Percentiles rank a stretch among this genome's conserved stretches.
Conservation (phyloP, 2,888 invertebrate species). For the Eupelmus urozonus region DNA sequence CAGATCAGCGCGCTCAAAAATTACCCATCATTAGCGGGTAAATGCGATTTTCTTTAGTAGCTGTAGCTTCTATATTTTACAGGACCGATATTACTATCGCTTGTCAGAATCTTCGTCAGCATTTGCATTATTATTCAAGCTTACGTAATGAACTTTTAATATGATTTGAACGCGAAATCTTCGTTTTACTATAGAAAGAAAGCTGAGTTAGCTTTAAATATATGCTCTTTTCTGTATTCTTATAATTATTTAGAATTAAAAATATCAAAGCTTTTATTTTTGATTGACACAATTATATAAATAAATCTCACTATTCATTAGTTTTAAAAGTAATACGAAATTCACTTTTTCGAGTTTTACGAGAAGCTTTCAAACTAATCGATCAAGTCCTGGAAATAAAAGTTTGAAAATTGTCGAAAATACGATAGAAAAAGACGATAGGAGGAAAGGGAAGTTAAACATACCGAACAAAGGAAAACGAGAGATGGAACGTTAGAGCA, state of each 20-base stretch:
- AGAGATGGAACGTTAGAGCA: background rate
- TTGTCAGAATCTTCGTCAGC: background rate
- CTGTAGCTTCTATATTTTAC: constrained; percentile 26
- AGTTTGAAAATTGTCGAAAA: no score
- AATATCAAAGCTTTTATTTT: no score
- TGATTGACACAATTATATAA: no score
- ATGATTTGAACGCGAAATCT: background rate
- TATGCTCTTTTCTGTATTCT: no score
- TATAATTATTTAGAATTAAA: no score
- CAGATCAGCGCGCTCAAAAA: no score
- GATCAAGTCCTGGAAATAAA: no score
- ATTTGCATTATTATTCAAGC: background rate
- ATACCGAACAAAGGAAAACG: background rate
- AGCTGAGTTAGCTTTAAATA: no score
- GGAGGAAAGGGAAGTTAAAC: background rate
- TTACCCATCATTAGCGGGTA: background rate
- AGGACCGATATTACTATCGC: constrained; percentile 16
- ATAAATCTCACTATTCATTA: no score
- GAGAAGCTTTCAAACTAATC: no score
- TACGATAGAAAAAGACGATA: background rate
- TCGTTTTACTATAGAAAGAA: background rate
- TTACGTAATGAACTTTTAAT: constrained; percentile 3
- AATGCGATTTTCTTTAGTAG: constrained; percentile 14
- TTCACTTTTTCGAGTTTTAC: no score
- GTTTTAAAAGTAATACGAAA: no score